Evolutionary conservation across 2,888 invertebrate species (phyloP), one percentile per base, ranked within the genome.

Genomic region (Dynastes hyllus): DNA sequence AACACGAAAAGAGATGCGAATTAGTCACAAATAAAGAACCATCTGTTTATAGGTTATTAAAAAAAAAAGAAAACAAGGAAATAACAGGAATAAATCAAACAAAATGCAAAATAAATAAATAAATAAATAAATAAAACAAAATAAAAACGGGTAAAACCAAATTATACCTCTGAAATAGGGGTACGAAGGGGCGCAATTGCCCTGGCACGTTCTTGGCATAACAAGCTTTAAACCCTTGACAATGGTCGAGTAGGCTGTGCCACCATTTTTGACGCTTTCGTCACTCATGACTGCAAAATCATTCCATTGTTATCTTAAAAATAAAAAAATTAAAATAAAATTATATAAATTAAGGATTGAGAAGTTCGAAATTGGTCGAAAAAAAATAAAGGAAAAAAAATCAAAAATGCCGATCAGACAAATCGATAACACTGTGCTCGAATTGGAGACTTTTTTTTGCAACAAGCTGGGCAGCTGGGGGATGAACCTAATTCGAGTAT

Each of bases 181-280:
- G 88, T 92, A 93, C 90, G 92, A 92, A 84, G 92, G 92, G 91
- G 92, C 92, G 88, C 90, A 92, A 92, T 93, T 93, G 90, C 93
- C 93, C 89, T 91, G 91, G 92, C 93, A 93, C 90, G 93, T 92
- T 91, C 92, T 91, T 89, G 93, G 93, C 91, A 93, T 92, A 91
- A 93, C 91, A 88, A 91, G 87, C 88, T 90, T 90, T 89, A 91
- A 89, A 85, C 90, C 90, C 88, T 90, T 90, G 88, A 90, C 88
- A 88, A 90, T 89, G 81, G 85, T 85, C 80, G 87, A 85, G 82
- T 88, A 84, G 83, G 86, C 85, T 85, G 86, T 86, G 85, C 87
- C 86, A 83, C 86, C 86, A 85, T 85, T 86, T 84, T 83, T 85
- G 85, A 86, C 86, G 84, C 84, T 85, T 67, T 55, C 70, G 78